Conservation (phyloP, 1,140 invertebrate species). For the Spodoptera frugiperda region DNA sequence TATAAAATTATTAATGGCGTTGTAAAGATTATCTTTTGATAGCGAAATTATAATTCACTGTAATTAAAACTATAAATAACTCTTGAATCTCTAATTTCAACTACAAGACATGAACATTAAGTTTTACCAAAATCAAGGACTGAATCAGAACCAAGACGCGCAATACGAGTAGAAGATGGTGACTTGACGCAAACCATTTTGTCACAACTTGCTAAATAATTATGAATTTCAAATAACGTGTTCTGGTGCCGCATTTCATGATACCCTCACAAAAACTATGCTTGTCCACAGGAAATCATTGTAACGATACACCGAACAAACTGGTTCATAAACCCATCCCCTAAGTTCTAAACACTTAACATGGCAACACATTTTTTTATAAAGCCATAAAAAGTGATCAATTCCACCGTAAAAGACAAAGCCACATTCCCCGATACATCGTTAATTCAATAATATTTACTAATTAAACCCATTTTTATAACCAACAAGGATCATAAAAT, state of each 20-base stretch:
- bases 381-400: neutral
- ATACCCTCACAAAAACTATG: too few relatives aligned
- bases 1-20: slow-evolving; percentile 46
- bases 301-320: too few relatives aligned
- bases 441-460: slow-evolving; percentile 36
- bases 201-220: too few relatives aligned
- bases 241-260: too few relatives aligned
- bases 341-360: neutral
- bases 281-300: too few relatives aligned
- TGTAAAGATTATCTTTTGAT: slow-evolving; percentile 43
- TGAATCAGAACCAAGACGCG: too few relatives aligned
- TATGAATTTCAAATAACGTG: too few relatives aligned
- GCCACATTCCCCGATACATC: slow-evolving; percentile 9
- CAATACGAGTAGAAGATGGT: too few relatives aligned
- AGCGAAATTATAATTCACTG: slow-evolving; percentile 10
- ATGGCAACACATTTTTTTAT: neutral
- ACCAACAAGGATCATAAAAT: slow-evolving; percentile 44
- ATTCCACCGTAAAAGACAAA: slow-evolving; percentile 14
- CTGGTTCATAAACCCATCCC: too few relatives aligned
- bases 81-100: neutral
- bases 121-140: too few relatives aligned
- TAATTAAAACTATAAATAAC: slow-evolving; percentile 16
- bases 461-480: slow-evolving; percentile 43
- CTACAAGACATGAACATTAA: neutral
- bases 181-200: too few relatives aligned